phyloP scores from a whole-genome alignment of 2,797 vertebrate genomes.

The Hoplostethus atlanticus region DNA sequence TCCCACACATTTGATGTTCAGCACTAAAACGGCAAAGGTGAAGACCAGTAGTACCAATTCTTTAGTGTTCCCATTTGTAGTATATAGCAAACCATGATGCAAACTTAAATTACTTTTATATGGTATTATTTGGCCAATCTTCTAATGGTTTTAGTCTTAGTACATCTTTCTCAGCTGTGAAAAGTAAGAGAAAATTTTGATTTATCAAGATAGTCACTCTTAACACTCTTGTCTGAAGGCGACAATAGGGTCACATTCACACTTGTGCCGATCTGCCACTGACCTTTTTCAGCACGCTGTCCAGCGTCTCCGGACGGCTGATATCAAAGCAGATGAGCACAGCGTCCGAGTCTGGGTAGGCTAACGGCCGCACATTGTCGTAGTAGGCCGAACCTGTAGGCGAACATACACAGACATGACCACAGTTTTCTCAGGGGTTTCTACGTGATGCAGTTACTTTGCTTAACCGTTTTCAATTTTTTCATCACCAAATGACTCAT shows the following conservation, averaged over 20 bases:
- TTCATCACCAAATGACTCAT: conserved; percentile 52
- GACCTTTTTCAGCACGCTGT: conserved; percentile 97
- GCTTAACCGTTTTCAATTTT: conserved; percentile 30
- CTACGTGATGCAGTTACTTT: conserved; percentile 24
- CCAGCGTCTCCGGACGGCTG: conserved; percentile 94
- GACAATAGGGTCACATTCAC: conserved; percentile 25
- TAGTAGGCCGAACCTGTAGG: conserved; percentile 92
- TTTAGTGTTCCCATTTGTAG: neutral
- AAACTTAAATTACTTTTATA: neutral
- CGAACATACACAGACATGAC: conserved; percentile 17
- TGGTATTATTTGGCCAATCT: neutral
- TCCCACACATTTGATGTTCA: conserved; percentile 14
- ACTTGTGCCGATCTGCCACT: conserved; percentile 57
- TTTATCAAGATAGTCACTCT: neutral
- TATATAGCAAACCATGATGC: neutral
- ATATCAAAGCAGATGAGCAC: conserved; percentile 98
- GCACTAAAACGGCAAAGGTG: conserved; percentile 10
- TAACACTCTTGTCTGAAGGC: neutral
- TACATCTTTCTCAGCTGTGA: neutral
- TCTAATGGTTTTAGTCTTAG: neutral
- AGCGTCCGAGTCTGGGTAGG: conserved; percentile 94
- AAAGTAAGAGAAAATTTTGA: neutral
- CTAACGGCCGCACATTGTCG: conserved; percentile 94
- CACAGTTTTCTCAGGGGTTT: conserved; percentile 31
- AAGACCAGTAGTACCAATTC: neutral